phyloP scores from a whole-genome alignment of 2,113 vertebrate species.

The Poicephalus gulielmi region DNA sequence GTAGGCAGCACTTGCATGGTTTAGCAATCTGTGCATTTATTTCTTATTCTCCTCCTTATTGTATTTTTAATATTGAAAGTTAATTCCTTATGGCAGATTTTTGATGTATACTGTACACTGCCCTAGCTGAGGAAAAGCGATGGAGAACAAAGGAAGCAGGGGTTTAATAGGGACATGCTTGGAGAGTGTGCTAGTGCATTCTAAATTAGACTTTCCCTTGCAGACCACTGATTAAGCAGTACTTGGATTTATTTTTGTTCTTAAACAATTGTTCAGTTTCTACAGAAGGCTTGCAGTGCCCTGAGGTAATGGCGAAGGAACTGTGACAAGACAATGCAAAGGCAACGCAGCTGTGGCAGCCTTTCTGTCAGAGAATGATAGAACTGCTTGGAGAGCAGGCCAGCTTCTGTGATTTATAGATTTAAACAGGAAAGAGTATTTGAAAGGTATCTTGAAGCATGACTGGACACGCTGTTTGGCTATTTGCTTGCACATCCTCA shows the following conservation, averaged over 20 bases:
- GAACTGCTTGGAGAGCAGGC: background rate
- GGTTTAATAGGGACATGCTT: background rate
- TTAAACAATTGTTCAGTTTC: background rate
- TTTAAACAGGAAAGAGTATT: background rate
- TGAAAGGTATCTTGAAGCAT: background rate
- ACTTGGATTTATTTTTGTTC: background rate
- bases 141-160: background rate
- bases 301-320: slow-evolving; percentile 8
- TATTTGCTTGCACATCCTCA: background rate
- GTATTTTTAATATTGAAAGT: background rate
- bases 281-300: background rate
- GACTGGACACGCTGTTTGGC: background rate
- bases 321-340: background rate
- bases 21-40: background rate
- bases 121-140: background rate
- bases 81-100: background rate
- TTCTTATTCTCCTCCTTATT: background rate
- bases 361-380: background rate
- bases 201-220: background rate
- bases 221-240: background rate
- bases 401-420: background rate
- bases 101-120: background rate
- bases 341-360: fast-evolving
- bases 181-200: background rate
- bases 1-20: background rate